Base-by-base conservation (phyloP, 2,888 invertebrate species). In the Drosophila putrida region DNA sequence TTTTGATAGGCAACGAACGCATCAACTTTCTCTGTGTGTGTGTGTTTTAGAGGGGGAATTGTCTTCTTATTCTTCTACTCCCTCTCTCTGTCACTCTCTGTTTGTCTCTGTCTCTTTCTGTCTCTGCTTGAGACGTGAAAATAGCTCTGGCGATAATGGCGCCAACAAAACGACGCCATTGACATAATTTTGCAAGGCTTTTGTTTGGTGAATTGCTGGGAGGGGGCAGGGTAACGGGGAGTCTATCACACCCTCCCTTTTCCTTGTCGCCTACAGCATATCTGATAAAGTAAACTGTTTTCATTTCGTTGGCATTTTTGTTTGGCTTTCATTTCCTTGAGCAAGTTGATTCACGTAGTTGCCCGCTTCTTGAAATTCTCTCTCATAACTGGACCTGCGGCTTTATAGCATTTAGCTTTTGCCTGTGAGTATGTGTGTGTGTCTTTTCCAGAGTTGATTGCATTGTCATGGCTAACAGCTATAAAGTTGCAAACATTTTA, bases 1-100 rank as follows among this genome's bases (percentile, higher is more conserved):
- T 72, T 82, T 73, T 83, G 78, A 86, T 82, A 69, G 86, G 83
- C 71, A 58, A 69, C 63, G 62, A 71, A 54, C 75, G 69, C 75
- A 80, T 70, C 68, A 75, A 75, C 75, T 63, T 53, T 73, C 27
- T n/a, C 20, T 20, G 20, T 20, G 20, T 20, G 20, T 20, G 20
- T 20, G 20, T 20, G 20, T 20, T 20, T 58, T 31, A 31, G 15
- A 15, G 41, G 61, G 59, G 59, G 49, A 49, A 65, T 59, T 49
- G 51, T 61, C 61, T 53, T 28, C 36, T 1, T 57, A 11, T 11
- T 1, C n/a, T n/a, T 35, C 35, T 35, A 3, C 3, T 35, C 33
- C 61, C n/a, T 6, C 13, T 46, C 15, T 35, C 31, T 10, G 11
- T 31, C 15, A 8, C 25, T 38, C 5, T 4, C 35, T 43, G n/a